phyloP scores from a whole-genome alignment of 2,113 vertebrate genomes.

The Tachycineta bicolor region DNA sequence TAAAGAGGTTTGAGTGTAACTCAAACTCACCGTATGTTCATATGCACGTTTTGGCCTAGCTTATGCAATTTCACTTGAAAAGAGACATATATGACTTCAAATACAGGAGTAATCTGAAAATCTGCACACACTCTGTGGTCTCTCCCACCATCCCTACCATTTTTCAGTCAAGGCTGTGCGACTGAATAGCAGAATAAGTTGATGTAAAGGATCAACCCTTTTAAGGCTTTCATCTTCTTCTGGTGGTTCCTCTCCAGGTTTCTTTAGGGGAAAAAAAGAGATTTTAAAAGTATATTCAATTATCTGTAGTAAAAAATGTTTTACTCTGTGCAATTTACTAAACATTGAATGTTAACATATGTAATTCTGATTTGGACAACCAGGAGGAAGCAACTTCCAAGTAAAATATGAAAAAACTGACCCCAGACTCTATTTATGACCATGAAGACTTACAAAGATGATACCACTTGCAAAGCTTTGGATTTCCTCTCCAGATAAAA shows the following conservation, averaged over 20 bases:
- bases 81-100: not conserved
- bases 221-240: constrained; percentile 89
- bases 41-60: accelerated
- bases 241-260: constrained; percentile 81
- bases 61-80: not conserved
- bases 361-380: not conserved
- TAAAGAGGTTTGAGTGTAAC: not conserved
- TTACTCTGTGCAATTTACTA: not conserved
- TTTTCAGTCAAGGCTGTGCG: constrained; percentile 96
- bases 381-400: not conserved
- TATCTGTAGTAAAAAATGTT: not conserved
- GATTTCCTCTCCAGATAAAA: not conserved
- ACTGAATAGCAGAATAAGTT: constrained; percentile 95
- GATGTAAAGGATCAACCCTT: constrained; percentile 91
- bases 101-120: not conserved
- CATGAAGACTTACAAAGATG: not conserved
- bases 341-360: not conserved
- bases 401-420: not conserved
- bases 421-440: not conserved
- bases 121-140: not conserved
- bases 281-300: not conserved
- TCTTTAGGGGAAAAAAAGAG: constrained; percentile 70
- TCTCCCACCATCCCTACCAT: constrained; percentile 78
- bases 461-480: not conserved
- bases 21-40: not conserved